These are phyloP conservation scores for Alligator mississippiensis DNA, from an alignment of 2,113 vertebrate genomes.

Conservation along the genomic window DNA sequence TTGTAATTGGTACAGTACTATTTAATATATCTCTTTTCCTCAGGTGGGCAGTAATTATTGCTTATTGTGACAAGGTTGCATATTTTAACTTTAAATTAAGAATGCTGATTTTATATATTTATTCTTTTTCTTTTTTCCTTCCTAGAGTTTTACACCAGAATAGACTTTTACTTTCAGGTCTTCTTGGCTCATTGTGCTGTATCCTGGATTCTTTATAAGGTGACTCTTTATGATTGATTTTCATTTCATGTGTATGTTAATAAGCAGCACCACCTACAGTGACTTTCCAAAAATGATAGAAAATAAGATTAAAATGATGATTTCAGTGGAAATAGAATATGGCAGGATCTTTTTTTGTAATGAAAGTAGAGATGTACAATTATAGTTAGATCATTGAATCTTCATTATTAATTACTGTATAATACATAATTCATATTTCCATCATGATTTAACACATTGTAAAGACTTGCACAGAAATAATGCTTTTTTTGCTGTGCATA, in stretches of 20 bases:
- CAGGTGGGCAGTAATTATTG: slow-evolving; percentile 52
- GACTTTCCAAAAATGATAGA: background rate
- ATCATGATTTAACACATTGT: background rate
- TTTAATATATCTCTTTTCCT: slow-evolving; percentile 39
- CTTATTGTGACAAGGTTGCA: slow-evolving; percentile 59
- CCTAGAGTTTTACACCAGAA: background rate
- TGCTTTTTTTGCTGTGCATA: background rate
- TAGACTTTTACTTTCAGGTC: slow-evolving; percentile 21
- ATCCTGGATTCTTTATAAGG: background rate
- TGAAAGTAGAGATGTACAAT: background rate
- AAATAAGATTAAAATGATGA: background rate
- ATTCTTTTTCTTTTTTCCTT: slow-evolving; percentile 29
- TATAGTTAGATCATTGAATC: background rate
- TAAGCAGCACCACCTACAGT: background rate
- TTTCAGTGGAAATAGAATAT: accelerated
- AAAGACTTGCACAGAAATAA: background rate
- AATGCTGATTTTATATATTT: slow-evolving; percentile 1
- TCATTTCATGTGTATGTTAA: background rate
- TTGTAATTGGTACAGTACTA: slow-evolving; percentile 7
- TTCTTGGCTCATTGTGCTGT: background rate
- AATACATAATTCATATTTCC: background rate
- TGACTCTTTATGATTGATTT: background rate
- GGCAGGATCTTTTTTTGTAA: background rate
- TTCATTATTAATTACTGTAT: background rate
- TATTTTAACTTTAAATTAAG: slow-evolving; percentile 44